Conservation (phyloP, 2,113 vertebrate species). For the Takifugu flavidus region DNA sequence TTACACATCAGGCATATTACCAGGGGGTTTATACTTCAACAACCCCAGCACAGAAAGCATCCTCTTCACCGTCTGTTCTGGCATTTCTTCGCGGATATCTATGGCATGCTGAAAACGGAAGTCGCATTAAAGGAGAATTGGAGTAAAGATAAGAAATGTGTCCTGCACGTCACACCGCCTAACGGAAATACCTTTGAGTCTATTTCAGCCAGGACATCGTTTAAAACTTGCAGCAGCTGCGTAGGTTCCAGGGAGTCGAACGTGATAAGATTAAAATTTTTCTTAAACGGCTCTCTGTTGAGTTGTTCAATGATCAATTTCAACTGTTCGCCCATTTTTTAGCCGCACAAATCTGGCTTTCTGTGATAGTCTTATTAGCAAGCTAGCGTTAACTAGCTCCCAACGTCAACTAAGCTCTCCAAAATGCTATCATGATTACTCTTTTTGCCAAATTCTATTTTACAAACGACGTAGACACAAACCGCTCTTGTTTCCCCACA, state of each 20-base stretch:
- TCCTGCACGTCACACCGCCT: neutral
- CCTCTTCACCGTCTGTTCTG: constrained; percentile 92
- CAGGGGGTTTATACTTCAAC: constrained; percentile 93
- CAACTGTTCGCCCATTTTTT: constrained; percentile 90
- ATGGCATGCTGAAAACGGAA: constrained; percentile 81
- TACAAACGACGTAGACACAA: too few relatives aligned
- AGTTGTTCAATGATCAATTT: constrained; percentile 94
- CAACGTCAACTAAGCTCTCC: neutral
- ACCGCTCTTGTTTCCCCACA: too few relatives aligned
- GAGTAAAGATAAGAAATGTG: too few relatives aligned
- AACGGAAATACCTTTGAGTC: constrained; percentile 84
- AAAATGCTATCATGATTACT: too few relatives aligned
- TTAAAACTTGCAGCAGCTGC: constrained; percentile 92
- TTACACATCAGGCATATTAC: constrained; percentile 82
- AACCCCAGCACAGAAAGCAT: constrained; percentile 87
- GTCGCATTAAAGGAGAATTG: neutral
- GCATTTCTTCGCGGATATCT: constrained; percentile 94
- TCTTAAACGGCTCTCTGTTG: constrained; percentile 92
- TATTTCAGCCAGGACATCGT: constrained; percentile 91
- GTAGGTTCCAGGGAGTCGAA: constrained; percentile 92
- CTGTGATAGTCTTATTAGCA: constrained; percentile 5
- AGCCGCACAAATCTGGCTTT: neutral
- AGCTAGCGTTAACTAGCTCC: constrained; percentile 13
- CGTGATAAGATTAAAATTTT: constrained; percentile 91
- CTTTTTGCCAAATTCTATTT: too few relatives aligned